Evolutionary conservation across 2,113 vertebrate species (phyloP).

Genomic region (Pogonocichla stellata): DNA sequence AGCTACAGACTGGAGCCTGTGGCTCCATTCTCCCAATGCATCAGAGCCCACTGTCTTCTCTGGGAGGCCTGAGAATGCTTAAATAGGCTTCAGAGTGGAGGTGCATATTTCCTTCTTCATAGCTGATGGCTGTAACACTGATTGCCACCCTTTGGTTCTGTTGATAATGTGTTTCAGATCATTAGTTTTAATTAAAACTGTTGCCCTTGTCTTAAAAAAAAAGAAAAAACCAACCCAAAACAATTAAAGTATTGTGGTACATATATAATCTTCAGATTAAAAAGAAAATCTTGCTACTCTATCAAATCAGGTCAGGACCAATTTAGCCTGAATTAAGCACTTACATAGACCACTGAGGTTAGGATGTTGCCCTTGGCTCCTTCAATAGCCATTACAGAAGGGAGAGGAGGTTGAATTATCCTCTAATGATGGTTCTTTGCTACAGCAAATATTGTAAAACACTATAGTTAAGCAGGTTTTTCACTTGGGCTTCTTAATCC

Average conservation of each 20-base stretch:
- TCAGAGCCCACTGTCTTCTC: not conserved
- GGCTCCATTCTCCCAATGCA: not conserved
- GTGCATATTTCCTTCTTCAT: not conserved
- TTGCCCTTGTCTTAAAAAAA: not conserved
- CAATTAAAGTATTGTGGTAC: not conserved
- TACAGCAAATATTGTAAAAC: not conserved
- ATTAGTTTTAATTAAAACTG: not conserved
- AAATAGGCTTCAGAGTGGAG: not conserved
- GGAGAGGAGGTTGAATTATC: not conserved
- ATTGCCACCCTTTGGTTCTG: rapidly evolving
- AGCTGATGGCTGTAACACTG: not conserved
- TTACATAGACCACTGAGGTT: not conserved
- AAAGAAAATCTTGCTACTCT: not conserved
- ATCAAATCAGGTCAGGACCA: not conserved
- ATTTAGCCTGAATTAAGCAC: not conserved
- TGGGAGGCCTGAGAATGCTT: not conserved
- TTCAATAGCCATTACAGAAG: not conserved
- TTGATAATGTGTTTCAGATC: not conserved
- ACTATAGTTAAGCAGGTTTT: too few species aligned
- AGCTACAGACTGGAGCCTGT: not conserved
- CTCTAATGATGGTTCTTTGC: not conserved
- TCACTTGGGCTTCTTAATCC: not conserved
- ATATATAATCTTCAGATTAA: not conserved
- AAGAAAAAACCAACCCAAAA: not conserved
- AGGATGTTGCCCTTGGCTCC: not conserved